Base-by-base conservation (phyloP, 2,113 vertebrate genomes). In the Puffinus mauretanicus region DNA sequence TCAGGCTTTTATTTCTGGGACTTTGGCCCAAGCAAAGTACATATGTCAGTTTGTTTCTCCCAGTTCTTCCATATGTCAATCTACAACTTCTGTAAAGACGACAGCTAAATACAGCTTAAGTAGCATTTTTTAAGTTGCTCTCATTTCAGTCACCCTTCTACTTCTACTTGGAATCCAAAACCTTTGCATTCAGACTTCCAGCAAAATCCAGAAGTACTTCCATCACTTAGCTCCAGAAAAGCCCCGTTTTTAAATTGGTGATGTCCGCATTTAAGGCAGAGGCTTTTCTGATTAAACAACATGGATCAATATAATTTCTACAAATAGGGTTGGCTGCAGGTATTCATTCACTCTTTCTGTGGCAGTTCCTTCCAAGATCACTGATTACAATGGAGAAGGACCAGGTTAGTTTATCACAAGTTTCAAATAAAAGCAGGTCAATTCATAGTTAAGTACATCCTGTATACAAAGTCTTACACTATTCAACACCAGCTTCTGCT, bases 241-340 rank as follows among this genome's bases (percentile, higher is more conserved):
- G 0, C 16, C 7, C 8, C 14, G 24, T 46, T 96, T 95, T 70
- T 6, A 3, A 62, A 77, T 18, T 15, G 7, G 9, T 34, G 16
- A 32, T 72, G 25, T 15, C 26, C 5, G 2, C 44, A 70, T 42
- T 62, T 52, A 29, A 83, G 10, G 20, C 40, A 3, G 12, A 62
- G 12, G 17, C 2, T 76, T 72, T 91, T 83, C 52, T 52, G n/a
- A 72, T 76, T 72, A 54, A 85, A 34, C 8, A 60, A 25, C 24
- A 62, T 20, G 14, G 19, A 54, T 58, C 40, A 69, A 77, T 16
- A 17, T 34, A 49, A 64, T 95, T 83, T 65, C 38, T 55, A 36
- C 18, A 64, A 69, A 80, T 1, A 1, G 3, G 13, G 8, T 11
- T 72, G 29, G 7, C 19, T 52, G 38, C 1, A 1, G 30, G 13